These are phyloP conservation scores for Lycaon pictus DNA, from an alignment of 2,113 vertebrate genomes.

Conservation along the genomic window DNA sequence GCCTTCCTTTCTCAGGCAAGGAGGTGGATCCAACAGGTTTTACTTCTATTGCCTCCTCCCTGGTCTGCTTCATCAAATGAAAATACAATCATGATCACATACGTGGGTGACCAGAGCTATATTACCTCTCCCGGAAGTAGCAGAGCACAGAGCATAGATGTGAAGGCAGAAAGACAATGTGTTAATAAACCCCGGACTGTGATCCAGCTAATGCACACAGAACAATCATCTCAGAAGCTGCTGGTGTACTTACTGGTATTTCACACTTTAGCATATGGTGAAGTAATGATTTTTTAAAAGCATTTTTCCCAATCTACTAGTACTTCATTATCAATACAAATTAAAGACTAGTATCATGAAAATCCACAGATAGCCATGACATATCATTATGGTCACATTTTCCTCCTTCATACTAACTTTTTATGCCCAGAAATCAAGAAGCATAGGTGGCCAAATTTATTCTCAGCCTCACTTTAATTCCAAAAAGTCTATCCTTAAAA, in stretches of 20 bases:
- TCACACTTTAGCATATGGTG: not conserved
- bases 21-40: not conserved
- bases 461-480: not conserved
- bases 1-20: not conserved
- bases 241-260: not conserved
- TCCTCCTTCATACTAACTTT: not conserved
- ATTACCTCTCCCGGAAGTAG: not conserved
- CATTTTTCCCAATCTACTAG: not conserved
- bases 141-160: not conserved
- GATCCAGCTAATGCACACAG: not conserved
- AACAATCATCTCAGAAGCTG: not conserved
- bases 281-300: not conserved
- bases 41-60: not conserved
- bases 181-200: not conserved
- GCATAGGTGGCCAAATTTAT: not conserved
- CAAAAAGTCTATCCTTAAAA: not conserved
- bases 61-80: not conserved
- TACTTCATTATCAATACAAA: not conserved
- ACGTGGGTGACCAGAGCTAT: not conserved
- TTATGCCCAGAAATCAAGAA: not conserved
- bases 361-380: not conserved
- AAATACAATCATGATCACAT: not conserved
- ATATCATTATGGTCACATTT: not conserved
- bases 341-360: not conserved
- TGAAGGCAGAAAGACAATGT: not conserved